Conservation (phyloP, 2,113 vertebrate genomes). For the Eublepharis macularius region DNA sequence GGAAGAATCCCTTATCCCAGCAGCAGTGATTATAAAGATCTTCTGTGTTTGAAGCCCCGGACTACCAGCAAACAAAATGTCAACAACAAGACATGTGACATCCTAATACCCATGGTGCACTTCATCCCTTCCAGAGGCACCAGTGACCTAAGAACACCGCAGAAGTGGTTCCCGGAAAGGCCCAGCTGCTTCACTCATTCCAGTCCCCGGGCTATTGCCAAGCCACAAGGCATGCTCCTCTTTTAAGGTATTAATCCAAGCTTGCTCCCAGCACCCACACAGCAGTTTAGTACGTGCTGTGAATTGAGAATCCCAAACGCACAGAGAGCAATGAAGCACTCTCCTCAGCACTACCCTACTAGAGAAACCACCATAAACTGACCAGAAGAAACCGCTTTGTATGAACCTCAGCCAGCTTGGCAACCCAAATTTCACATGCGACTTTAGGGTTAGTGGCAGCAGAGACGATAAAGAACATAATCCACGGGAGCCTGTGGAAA, state of each 20-base stretch:
- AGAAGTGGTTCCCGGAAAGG: neutral
- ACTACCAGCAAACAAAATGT: neutral
- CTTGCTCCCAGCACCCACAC: neutral
- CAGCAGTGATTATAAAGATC: neutral
- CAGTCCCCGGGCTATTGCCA: neutral
- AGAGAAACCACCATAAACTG: neutral
- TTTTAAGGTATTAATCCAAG: neutral
- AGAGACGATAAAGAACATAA: neutral
- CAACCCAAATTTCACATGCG: neutral
- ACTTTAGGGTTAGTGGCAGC: neutral
- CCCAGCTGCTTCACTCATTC: neutral
- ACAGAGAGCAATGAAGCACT: neutral
- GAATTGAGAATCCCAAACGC: conserved; percentile 14
- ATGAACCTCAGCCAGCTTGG: neutral
- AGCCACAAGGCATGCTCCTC: neutral
- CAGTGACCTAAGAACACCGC: no score
- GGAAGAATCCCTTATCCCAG: no score
- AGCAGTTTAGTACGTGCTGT: accelerated
- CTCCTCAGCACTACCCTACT: neutral
- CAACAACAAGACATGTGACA: neutral
- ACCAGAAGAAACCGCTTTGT: neutral
- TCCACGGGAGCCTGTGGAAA: neutral
- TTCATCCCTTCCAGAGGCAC: neutral
- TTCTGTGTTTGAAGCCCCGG: neutral
- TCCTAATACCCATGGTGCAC: neutral